Conservation (phyloP, 30 jellyfish, hydroid and myxozoan genomes). For the Aurelia aurita region DNA sequence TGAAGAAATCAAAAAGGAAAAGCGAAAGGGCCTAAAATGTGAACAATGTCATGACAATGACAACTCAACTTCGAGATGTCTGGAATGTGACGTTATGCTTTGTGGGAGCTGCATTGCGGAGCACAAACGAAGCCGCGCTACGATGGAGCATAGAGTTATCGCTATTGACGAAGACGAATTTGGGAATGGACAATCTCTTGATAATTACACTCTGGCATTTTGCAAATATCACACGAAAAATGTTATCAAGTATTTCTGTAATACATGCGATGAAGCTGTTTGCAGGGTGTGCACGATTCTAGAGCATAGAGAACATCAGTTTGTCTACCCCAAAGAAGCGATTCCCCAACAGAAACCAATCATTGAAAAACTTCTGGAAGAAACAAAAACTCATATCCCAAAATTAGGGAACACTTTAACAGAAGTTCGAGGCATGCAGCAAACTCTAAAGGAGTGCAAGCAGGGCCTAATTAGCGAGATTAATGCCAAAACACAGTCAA, state of each 20-base stretch:
- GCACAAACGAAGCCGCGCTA: conserved; percentile 86
- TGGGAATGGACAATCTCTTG: conserved; percentile 83
- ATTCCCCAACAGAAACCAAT: conserved; percentile 91
- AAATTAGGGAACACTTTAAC: conserved; percentile 65
- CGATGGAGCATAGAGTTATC: conserved; percentile 89
- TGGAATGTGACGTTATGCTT: conserved; percentile 88
- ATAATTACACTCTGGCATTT: conserved; percentile 90
- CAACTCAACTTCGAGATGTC: conserved; percentile 84
- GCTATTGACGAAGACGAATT: conserved; percentile 78
- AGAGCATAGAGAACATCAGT: conserved; percentile 98
- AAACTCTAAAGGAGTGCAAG: conserved; percentile 81
- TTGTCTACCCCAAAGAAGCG: conserved; percentile 97
- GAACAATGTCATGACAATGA: conserved; percentile 96
- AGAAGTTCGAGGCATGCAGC: conserved; percentile 83
- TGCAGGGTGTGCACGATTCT: conserved; percentile 98
- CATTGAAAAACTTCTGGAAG: conserved; percentile 82
- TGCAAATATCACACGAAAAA: conserved; percentile 94
- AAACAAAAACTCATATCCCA: conserved; percentile 83
- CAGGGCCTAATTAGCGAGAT: conserved; percentile 79
- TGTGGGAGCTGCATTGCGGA: conserved; percentile 97
- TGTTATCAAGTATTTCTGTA: conserved; percentile 95
- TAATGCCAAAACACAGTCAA: conserved; percentile 88
- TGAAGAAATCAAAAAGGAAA: conserved; percentile 90
- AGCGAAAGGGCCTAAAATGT: conserved; percentile 83
- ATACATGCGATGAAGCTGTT: conserved; percentile 97